phyloP scores from a whole-genome alignment of 2,113 vertebrate species.

The Paedocypris sp. region DNA sequence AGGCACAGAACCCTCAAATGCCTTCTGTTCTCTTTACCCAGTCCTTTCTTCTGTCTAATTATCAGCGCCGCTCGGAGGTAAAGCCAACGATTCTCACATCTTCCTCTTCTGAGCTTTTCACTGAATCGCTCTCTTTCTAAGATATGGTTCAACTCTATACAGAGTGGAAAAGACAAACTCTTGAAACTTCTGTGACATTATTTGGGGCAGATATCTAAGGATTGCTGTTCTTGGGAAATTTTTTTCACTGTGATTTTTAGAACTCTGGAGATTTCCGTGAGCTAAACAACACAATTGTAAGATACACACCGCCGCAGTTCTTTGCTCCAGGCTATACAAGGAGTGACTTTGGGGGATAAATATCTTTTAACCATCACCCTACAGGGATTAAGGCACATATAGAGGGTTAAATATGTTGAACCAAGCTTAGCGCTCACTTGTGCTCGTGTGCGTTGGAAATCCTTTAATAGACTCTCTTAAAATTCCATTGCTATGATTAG shows the following conservation, averaged over 20 bases:
- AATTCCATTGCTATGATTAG: not conserved
- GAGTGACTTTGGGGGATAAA: conserved; percentile 8
- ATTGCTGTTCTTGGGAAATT: not conserved
- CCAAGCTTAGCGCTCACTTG: not conserved
- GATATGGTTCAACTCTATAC: not conserved
- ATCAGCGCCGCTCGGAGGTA: conserved; percentile 1
- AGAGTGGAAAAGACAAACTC: not conserved
- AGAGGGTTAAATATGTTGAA: not conserved
- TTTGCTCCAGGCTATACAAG: not conserved
- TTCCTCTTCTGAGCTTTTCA: not conserved
- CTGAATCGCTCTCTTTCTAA: not conserved
- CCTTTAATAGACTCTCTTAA: too few species aligned
- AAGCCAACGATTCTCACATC: not conserved
- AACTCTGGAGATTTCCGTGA: conserved; percentile 1
- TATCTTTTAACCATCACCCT: not conserved
- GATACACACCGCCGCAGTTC: not conserved
- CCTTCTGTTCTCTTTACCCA: not conserved
- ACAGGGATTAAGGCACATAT: conserved; percentile 1
- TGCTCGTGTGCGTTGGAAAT: not conserved
- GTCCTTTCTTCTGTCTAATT: conserved; percentile 18
- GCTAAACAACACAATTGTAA: not conserved
- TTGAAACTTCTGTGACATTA: conserved; percentile 1
- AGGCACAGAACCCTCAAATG: not conserved
- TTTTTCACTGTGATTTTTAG: not conserved
- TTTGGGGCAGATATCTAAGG: conserved; percentile 4